These are phyloP conservation scores for Suillia variegata DNA, from an alignment of 2,888 invertebrate species.

Conservation along the genomic window DNA sequence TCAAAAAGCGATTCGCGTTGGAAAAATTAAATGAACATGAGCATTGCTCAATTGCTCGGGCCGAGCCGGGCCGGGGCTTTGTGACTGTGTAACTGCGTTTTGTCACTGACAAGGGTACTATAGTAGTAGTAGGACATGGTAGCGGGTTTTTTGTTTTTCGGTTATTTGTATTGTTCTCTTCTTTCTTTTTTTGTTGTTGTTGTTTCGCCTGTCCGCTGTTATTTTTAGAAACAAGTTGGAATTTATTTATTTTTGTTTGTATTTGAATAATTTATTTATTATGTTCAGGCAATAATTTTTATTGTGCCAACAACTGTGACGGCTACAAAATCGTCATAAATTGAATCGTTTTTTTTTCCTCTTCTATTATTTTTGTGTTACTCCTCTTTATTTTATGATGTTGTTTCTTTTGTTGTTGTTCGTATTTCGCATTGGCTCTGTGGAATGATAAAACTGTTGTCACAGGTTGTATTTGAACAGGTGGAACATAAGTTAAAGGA, in stretches of 20 bases:
- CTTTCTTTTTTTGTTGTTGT: background rate
- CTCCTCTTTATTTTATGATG: background rate
- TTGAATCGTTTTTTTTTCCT: constrained; percentile 21
- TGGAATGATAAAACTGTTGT: background rate
- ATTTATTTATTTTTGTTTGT: constrained; percentile 26
- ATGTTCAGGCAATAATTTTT: constrained; percentile 33
- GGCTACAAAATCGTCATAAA: constrained; percentile 33
- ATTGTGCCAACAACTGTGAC: constrained; percentile 36
- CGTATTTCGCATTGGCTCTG: too few species aligned
- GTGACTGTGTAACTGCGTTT: too few species aligned
- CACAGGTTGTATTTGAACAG: background rate
- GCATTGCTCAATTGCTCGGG: constrained; percentile 32
- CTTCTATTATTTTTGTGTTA: background rate
- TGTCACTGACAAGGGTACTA: too few species aligned
- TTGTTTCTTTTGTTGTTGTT: background rate
- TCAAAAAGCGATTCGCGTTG: constrained; percentile 43
- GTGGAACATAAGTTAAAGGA: too few species aligned
- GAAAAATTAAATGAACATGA: constrained; percentile 48
- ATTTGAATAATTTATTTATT: constrained; percentile 29
- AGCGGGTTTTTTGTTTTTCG: constrained; percentile 2
- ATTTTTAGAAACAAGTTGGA: constrained; percentile 30
- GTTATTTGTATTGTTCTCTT: background rate
- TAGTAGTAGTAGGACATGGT: background rate
- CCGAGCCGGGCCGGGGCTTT: too few species aligned
- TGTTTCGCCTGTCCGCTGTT: too few species aligned